Conservation (phyloP, 2,113 vertebrate genomes). For the Sinocyclocheilus rhinocerous region DNA sequence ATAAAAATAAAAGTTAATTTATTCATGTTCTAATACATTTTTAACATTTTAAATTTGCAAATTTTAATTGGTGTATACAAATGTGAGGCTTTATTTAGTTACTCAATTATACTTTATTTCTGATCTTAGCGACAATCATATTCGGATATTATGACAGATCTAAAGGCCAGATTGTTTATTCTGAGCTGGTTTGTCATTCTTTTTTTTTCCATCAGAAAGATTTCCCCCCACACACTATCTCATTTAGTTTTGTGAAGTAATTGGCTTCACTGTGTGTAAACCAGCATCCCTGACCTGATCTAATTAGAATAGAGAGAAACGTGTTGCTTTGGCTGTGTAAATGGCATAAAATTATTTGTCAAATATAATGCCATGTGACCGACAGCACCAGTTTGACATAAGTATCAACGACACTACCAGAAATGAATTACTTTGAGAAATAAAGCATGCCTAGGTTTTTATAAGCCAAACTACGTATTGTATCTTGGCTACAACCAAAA, state of each 20-base stretch:
- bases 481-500: slow-evolving; percentile 21
- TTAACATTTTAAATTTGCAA: not conserved
- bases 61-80: too few relatives aligned
- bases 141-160: too few relatives aligned
- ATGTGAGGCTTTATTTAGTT: too few relatives aligned
- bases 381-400: not conserved
- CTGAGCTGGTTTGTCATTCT: not conserved
- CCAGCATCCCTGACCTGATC: slow-evolving; percentile 15
- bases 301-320: not conserved
- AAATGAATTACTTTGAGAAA: not conserved
- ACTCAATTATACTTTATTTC: too few relatives aligned
- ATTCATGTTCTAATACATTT: not conserved
- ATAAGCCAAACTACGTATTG: not conserved
- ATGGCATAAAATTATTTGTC: not conserved
- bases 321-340: not conserved
- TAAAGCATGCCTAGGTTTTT: not conserved
- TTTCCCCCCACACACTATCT: not conserved
- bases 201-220: not conserved
- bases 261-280: too few relatives aligned
- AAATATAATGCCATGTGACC: slow-evolving; percentile 1
- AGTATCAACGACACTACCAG: not conserved
- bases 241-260: not conserved
- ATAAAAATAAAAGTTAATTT: not conserved
- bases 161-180: not conserved
- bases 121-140: too few relatives aligned